Evolutionary conservation across 2,888 invertebrate genomes (phyloP).

Genomic region (Homarus gammarus): DNA sequence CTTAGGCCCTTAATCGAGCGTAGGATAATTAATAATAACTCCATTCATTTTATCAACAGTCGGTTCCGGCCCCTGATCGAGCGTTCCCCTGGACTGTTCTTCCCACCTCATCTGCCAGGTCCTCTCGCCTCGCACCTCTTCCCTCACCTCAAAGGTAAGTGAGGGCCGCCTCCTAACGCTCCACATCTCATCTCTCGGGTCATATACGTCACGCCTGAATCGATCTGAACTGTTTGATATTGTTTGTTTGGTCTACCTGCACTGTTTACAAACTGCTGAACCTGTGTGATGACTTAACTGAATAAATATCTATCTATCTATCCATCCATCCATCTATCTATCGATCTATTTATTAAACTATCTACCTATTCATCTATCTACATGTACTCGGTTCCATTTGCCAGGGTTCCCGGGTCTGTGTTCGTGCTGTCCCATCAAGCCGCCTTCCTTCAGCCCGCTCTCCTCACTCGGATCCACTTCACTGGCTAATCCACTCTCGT

Average conservation of each 20-base stretch:
- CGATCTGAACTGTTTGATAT: too few species aligned
- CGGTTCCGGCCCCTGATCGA: constrained; percentile 75
- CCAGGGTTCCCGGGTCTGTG: constrained; percentile 89
- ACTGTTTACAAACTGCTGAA: background rate
- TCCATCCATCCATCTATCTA: too few species aligned
- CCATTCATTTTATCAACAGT: constrained; percentile 29
- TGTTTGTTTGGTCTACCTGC: background rate
- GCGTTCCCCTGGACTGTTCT: constrained; percentile 82
- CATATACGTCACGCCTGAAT: too few species aligned
- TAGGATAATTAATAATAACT: background rate
- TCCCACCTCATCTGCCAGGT: constrained; percentile 87
- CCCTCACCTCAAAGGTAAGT: constrained; percentile 88
- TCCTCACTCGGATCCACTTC: constrained; percentile 66
- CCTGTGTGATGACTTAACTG: too few species aligned
- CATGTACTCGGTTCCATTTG: constrained; percentile 77
- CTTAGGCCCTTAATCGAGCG: constrained; percentile 72
- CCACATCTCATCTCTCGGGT: too few species aligned
- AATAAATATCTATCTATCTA: too few species aligned
- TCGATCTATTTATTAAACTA: too few species aligned
- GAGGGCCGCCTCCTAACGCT: background rate
- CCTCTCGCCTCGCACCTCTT: constrained; percentile 88
- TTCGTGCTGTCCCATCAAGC: constrained; percentile 88
- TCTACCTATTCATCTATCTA: too few species aligned
- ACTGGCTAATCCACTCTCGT: constrained; percentile 62
- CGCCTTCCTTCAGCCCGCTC: constrained; percentile 78